A percentile compares a stretch with the other conserved stretches of the same genome.
phyloP scores from a whole-genome alignment of 2,888 invertebrate species.

The Diabrotica balteata region DNA sequence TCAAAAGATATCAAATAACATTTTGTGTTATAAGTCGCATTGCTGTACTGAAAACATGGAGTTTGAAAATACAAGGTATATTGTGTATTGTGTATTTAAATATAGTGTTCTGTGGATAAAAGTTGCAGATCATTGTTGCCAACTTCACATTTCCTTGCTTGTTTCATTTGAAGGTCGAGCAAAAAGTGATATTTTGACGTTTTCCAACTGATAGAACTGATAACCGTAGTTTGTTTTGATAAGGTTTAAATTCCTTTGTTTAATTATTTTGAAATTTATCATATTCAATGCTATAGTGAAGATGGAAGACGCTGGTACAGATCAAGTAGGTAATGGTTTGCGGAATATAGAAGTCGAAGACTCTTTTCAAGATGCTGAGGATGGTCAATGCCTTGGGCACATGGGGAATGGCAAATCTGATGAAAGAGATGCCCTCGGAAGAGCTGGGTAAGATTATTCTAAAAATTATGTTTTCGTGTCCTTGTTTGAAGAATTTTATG shows the following conservation, averaged over 20 bases:
- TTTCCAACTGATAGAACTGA: background rate
- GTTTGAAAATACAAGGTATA: too few relatives aligned
- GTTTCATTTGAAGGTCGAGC: too few relatives aligned
- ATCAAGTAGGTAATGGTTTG: constrained; percentile 40
- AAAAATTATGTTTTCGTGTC: too few relatives aligned
- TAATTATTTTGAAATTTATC: constrained; percentile 5
- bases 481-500: too few relatives aligned
- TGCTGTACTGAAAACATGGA: too few relatives aligned
- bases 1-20: too few relatives aligned
- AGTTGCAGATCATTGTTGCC: too few relatives aligned
- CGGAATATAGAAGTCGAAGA: constrained; percentile 23
- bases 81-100: too few relatives aligned
- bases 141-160: too few relatives aligned
- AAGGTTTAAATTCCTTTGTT: constrained; percentile 14
- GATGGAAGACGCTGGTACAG: constrained; percentile 39
- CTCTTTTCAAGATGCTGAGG: constrained; percentile 42
- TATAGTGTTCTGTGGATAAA: too few relatives aligned
- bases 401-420: constrained; percentile 37
- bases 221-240: background rate
- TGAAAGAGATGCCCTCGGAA: constrained; percentile 49
- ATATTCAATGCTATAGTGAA: constrained; percentile 14
- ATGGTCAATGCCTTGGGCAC: constrained; percentile 44
- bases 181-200: background rate
- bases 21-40: too few relatives aligned
- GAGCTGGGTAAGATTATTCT: constrained; percentile 45